These are phyloP conservation scores for Bolborhynchus lineola DNA, from an alignment of 2,113 vertebrate species.

Conservation along the genomic window DNA sequence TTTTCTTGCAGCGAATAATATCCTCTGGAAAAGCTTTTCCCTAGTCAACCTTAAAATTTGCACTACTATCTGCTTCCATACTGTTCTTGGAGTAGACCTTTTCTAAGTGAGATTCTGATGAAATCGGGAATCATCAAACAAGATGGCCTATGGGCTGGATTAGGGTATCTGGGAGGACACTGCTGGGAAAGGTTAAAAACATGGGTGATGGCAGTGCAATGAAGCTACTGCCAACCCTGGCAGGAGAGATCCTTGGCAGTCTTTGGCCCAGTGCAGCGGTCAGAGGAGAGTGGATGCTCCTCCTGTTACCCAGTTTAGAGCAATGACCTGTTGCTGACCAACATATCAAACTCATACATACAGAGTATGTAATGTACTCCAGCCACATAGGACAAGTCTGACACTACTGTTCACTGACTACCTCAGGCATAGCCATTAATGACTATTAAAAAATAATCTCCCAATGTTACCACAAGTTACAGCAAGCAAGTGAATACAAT, in stretches of 20 bases:
- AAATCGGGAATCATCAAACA: neutral
- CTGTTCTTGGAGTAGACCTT: neutral
- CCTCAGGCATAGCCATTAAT: neutral
- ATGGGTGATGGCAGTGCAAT: neutral
- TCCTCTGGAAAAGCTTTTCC: neutral
- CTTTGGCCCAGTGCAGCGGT: neutral
- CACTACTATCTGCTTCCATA: neutral
- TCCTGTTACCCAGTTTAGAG: neutral
- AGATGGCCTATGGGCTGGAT: neutral
- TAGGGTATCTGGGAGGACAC: neutral
- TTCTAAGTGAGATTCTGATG: neutral
- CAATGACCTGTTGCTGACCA: neutral
- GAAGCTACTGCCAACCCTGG: conserved; percentile 8
- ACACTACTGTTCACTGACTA: neutral
- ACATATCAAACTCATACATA: neutral
- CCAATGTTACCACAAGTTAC: neutral
- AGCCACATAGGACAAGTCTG: neutral
- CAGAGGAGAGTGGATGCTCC: neutral
- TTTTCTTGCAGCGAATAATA: neutral
- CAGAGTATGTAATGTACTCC: accelerated
- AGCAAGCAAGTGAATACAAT: neutral
- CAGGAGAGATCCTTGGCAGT: conserved; percentile 9
- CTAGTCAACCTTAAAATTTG: neutral
- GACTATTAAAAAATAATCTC: neutral
- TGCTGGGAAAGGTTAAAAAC: neutral